Base-by-base conservation (phyloP, 2,888 invertebrate genomes). In the Allacma fusca region DNA sequence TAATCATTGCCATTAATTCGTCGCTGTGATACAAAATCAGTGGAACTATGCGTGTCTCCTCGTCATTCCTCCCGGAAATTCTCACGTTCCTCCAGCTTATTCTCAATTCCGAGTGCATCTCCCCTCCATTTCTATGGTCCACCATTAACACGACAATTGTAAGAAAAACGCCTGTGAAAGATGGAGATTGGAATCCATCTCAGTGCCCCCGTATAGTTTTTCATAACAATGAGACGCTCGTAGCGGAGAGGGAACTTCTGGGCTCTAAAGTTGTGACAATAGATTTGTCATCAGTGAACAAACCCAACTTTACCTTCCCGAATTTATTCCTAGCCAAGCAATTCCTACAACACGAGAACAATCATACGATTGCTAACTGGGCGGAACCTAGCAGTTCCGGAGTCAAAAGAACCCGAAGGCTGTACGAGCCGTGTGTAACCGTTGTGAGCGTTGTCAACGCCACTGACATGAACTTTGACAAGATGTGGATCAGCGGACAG, bases 391-490 rank as follows among this genome's bases (percentile, higher is more conserved):
- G 21, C 12, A 28, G 19, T 0, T 16, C 40, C 26, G 57, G 23
- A 13, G n/a, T 43, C 1, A 29, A 21, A 7, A 43, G 44, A 16
- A 67, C 28, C 5, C 26, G 40, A 24, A 76, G 75, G 29, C 24
- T 76, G 9, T 34, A 76, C 24, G 76, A 81, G 19, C 82, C 81
- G 5, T 83, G 83, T 62, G 74, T 83, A 19, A 74, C 79, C 0
- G 75, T 81, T 34, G 62, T 82, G 9, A 82, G 82, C 24, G 26
- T 83, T 19, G 81, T 82, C 21, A 81, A 81, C 57, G 71, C 72
- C 2, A 65, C 76, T 0, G 34, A 26, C 16, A 50, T 44, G 19
- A 28, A 19, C 16, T 70, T 76, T 19, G 50, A 71, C 21, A 76
- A 78, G 16, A 40, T 29, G n/a, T 40, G 64, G 43, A 28, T 74